Percentiles rank a stretch among this genome's conserved stretches.
These are phyloP conservation scores for Botia almorhae DNA, from an alignment of 2,797 vertebrate genomes.

Conservation along the genomic window DNA sequence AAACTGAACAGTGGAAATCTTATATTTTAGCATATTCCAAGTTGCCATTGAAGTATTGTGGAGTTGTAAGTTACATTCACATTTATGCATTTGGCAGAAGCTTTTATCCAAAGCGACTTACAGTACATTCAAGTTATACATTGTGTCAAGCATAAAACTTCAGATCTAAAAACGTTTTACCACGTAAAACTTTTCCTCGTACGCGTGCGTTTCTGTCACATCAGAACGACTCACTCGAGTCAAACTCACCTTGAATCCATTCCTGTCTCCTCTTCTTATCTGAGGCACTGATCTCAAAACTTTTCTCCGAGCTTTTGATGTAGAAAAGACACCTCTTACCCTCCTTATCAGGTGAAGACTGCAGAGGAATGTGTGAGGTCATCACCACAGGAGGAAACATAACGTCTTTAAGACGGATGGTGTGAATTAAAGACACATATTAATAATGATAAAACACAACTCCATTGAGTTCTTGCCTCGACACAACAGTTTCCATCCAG, in stretches of 20 bases:
- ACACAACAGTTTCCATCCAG: slow-evolving; percentile 88
- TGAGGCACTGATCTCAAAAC: slow-evolving; percentile 94
- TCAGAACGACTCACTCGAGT: not conserved
- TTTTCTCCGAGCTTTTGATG: slow-evolving; percentile 91
- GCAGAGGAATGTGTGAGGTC: slow-evolving; percentile 48
- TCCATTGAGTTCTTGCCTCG: slow-evolving; percentile 78
- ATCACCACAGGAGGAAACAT: slow-evolving; percentile 38
- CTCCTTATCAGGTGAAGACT: slow-evolving; percentile 94
- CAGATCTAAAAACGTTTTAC: no score
- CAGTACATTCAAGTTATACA: no score
- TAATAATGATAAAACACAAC: not conserved
- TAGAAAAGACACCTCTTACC: slow-evolving; percentile 96
- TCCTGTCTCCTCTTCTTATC: slow-evolving; percentile 99
- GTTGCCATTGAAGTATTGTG: no score
- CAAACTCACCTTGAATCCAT: slow-evolving; percentile 92
- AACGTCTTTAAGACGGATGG: slow-evolving; percentile 14
- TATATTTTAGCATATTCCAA: no score
- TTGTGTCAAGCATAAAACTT: no score
- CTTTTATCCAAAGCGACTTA: no score
- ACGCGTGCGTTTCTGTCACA: not conserved
- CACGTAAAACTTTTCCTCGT: no score
- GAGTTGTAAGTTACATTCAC: no score
- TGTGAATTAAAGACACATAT: not conserved
- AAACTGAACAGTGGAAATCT: not conserved
- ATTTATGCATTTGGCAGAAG: no score